These are phyloP conservation scores for Pseudococcus jackbeardsleyi DNA, from an alignment of 2,888 invertebrate species.

Conservation along the genomic window DNA sequence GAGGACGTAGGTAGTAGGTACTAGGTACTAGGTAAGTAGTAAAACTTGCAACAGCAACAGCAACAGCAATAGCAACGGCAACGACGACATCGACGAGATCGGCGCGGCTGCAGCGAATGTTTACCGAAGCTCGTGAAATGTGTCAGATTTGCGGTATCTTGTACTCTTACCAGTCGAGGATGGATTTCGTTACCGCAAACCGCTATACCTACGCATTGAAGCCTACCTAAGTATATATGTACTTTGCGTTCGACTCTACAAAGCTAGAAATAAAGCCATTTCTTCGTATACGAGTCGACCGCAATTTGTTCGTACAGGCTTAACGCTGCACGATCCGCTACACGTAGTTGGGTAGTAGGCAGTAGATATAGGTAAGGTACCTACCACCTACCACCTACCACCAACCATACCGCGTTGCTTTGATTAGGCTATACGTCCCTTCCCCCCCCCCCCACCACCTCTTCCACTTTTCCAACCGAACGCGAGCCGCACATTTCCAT, in stretches of 20 bases:
- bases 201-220: background rate
- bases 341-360: no score
- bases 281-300: background rate
- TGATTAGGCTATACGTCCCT: no score
- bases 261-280: background rate
- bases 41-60: background rate
- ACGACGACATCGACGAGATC: background rate
- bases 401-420: no score
- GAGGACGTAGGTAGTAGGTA: no score
- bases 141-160: slow-evolving; percentile 28
- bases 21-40: no score
- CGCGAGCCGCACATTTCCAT: no score
- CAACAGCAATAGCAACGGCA: background rate
- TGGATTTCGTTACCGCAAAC: slow-evolving; percentile 23
- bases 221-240: no score
- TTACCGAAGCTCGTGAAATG: slow-evolving; percentile 14
- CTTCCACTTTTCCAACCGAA: no score
- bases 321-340: background rate
- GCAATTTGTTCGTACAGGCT: slow-evolving; percentile 14
- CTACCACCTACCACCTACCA: no score
- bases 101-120: background rate
- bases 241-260: background rate
- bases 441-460: no score
- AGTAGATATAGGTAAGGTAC: no score
- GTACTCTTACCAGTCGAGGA: background rate